Base-by-base conservation (phyloP, 1,140 invertebrate species). In the Capitella teleta region DNA sequence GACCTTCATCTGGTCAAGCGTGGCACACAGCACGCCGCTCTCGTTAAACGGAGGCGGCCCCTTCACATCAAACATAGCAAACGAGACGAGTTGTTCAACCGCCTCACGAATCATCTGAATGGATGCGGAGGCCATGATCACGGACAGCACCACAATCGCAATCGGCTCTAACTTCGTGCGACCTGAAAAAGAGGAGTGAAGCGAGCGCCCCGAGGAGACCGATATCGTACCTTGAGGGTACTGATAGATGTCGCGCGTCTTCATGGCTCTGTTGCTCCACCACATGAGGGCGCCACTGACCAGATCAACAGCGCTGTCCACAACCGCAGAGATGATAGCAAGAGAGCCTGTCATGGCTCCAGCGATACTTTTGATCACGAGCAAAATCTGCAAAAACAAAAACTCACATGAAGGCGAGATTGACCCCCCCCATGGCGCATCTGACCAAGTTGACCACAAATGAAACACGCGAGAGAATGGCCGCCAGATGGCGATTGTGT, bases 291-390 rank as follows among this genome's bases (percentile, higher is more conserved):
- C 47, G 3, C 74, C 73, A 28, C 66, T 66, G 2, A 72, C 56
- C 5, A 76, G 63, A 57, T 76, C 74, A 6, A 76, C 66, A 5
- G 57, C 57, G 14, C 70, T 74, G 60, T 76, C 74, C 3, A 76
- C 69, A 34, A 76, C 54, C 48, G 67, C 68, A 21, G 72, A 74
- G 26, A 76, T 73, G 38, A 76, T 70, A 26, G 74, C 67, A 14
- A 76, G 57, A n/a, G 74, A 76, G 16, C 70, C 66, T 12, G 74
- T 73, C 42, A 76, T 37, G 12, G 53, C 59, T 2, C 70, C 70
- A 12, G 74, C 74, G 12, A 68, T 56, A 5, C 57, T 56, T 55
- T 76, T 76, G 16, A 56, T 65, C 12, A 72, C 53, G 36, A 72
- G 52, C 24, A 76, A 54, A 6, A 61, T 21, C 65, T 67, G 51